Evolutionary conservation across 2,797 vertebrate species (phyloP).

Genomic region (Hafferia zeledoni): DNA sequence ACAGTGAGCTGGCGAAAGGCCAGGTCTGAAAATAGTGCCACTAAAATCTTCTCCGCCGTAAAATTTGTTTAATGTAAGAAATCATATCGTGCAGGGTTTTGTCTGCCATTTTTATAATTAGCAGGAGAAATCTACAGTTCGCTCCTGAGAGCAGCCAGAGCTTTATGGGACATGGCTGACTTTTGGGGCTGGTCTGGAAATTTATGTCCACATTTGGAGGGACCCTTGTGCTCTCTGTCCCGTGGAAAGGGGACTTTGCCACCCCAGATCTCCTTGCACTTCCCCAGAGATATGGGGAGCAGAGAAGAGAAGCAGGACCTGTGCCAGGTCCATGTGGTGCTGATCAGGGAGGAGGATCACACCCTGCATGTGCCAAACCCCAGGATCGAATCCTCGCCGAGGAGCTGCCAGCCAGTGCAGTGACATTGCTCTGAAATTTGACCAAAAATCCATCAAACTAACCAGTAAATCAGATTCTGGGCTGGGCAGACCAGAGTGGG

Average conservation of each 20-base stretch:
- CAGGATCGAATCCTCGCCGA: background rate
- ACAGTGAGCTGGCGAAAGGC: conserved; percentile 62
- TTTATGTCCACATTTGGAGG: background rate
- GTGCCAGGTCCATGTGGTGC: background rate
- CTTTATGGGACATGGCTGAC: background rate
- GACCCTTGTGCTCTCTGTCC: background rate
- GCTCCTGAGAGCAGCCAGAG: background rate
- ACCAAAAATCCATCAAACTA: background rate
- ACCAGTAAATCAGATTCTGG: background rate
- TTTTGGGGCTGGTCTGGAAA: background rate
- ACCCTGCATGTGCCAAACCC: background rate
- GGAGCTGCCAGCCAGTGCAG: background rate
- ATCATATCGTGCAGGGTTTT: conserved; percentile 37
- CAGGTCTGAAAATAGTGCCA: conserved; percentile 69
- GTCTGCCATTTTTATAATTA: conserved; percentile 69
- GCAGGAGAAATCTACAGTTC: conserved; percentile 30
- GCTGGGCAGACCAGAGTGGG: background rate
- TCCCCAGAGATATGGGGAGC: background rate
- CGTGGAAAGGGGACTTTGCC: background rate
- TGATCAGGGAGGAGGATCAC: background rate
- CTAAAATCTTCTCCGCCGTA: conserved; percentile 69
- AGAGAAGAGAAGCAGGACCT: background rate
- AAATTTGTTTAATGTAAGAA: conserved; percentile 75
- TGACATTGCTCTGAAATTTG: background rate
- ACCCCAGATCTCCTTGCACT: accelerated